Base-by-base conservation (phyloP, 2,797 vertebrate genomes). In the Chelmon rostratus region DNA sequence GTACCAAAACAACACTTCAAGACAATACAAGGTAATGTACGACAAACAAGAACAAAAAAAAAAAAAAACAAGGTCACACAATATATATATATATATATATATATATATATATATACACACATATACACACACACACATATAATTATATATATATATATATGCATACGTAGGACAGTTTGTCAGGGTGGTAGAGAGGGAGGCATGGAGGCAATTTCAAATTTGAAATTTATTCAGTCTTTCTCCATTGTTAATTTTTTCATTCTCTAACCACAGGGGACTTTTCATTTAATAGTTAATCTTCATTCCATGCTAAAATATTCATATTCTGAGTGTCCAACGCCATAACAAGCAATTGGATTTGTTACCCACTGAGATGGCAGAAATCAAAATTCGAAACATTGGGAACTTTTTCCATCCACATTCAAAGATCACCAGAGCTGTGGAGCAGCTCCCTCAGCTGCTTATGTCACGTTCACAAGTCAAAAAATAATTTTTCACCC, bases 241-340 rank as follows among this genome's bases (percentile, higher is more conserved):
- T 16, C 66, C 3, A 1, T 42, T n/a, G 35, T 72, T 42, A 44
- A 8, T 25, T 35, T 35, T 5, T 31, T 62, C 18, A 46, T n/a
- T 18, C 38, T 54, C 3, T 49, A 56, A 56, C 52, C 76, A 52
- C 35, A 35, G 52, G 37, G 5, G 11, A 52, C 42, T 38, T n/a
- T 56, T 57, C 40, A 49, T 56, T 61, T 67, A 23, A 57, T 16
- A 33, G 8, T 25, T 69, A 1, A 33, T 78, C 42, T 71, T 33
- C 7, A 25, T 49, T 50, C 21, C 28, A 44, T 46, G 8, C 28
- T 25, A 50, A 66, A 13, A 56, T 23, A 46, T 56, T 62, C 54
- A 16, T 47, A 49, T 35, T 18, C 9, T 31, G 28, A 53, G 56
- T 42, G 28, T 49, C 25, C 76, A 58, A 10, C 52, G 46, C 50